phyloP scores from a whole-genome alignment of 2,113 vertebrate species.

The Puntigrus tetrazona region DNA sequence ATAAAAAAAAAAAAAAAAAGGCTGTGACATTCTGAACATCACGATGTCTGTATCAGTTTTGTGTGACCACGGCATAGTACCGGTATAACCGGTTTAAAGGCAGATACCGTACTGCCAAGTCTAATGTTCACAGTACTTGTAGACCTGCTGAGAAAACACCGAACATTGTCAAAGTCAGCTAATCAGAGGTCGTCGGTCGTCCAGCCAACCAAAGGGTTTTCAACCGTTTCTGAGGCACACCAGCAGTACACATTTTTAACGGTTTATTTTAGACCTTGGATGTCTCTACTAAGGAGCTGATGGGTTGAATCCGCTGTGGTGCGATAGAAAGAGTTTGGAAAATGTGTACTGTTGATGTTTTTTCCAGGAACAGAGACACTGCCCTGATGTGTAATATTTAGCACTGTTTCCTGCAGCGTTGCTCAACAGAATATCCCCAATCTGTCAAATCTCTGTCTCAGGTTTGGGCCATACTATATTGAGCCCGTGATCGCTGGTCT shows the following conservation, averaged over 20 bases:
- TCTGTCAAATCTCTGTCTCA: constrained; percentile 52
- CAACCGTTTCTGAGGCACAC: not conserved
- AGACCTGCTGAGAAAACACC: no score
- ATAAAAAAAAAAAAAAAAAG: no score
- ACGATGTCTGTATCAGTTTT: no score
- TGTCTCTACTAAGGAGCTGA: not conserved
- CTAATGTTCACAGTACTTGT: no score
- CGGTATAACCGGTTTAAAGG: no score
- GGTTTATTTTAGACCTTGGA: not conserved
- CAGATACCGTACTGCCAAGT: not conserved
- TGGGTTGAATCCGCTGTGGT: not conserved
- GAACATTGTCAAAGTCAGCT: no score
- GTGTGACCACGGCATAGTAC: no score
- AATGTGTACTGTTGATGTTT: not conserved
- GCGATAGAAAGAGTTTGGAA: not conserved
- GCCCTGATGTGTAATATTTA: not conserved
- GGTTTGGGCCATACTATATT: constrained; percentile 96
- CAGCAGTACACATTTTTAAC: not conserved
- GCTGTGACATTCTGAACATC: no score
- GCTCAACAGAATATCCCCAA: not conserved
- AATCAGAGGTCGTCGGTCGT: no score
- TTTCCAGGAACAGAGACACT: not conserved
- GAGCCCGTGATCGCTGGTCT: constrained; percentile 95
- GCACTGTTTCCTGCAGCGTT: not conserved
- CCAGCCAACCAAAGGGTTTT: no score